Evolutionary conservation across 2,797 vertebrate species (phyloP).

Genomic region (Microhierax caerulescens): DNA sequence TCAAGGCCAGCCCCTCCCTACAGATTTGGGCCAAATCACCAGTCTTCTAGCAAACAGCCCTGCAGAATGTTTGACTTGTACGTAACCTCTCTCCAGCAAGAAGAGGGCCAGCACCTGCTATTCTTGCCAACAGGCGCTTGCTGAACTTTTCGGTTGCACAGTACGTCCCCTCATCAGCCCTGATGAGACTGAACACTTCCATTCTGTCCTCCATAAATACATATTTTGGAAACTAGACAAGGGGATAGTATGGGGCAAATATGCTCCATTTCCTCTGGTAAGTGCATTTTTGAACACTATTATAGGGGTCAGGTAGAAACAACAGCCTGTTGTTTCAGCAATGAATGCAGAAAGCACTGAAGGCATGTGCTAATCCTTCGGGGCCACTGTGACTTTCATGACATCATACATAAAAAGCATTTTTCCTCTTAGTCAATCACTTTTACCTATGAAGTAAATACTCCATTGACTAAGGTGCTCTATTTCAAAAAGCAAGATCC

Average conservation of each 20-base stretch:
- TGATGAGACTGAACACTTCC: accelerated
- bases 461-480: not conserved
- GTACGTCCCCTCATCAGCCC: not conserved
- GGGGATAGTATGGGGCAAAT: not conserved
- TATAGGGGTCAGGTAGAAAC: not conserved
- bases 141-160: accelerated
- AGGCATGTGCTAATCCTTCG: not conserved
- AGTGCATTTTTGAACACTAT: not conserved
- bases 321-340: not conserved
- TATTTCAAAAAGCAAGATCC: not conserved
- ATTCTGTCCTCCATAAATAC: accelerated
- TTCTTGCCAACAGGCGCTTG: accelerated
- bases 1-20: not conserved
- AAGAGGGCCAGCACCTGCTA: not conserved
- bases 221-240: accelerated
- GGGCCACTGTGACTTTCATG: accelerated
- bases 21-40: not conserved
- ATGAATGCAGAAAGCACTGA: not conserved
- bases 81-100: not conserved
- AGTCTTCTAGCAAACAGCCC: not conserved
- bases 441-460: not conserved
- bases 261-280: not conserved
- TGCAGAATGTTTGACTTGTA: not conserved
- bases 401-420: not conserved
- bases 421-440: not conserved